Evolutionary conservation across 2,113 vertebrate species (phyloP).

Genomic region (Melanerpes aurifrons): DNA sequence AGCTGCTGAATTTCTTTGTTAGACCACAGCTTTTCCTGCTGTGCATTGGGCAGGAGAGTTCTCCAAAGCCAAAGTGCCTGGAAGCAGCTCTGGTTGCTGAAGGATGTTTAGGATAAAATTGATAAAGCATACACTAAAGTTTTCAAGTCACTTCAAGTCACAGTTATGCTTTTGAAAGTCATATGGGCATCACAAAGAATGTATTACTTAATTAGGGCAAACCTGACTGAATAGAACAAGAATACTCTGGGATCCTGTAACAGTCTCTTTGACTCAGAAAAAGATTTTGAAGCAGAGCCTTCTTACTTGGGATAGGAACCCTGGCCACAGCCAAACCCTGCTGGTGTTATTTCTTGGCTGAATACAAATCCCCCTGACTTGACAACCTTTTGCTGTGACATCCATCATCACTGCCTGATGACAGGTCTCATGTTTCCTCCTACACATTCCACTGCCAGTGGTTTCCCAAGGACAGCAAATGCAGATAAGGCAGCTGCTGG

Average conservation of each 20-base stretch:
- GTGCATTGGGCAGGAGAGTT: neutral
- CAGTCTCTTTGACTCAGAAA: neutral
- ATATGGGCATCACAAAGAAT: neutral
- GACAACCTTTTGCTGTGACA: neutral
- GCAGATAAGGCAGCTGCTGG: neutral
- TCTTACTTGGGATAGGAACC: neutral
- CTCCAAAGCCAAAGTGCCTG: neutral
- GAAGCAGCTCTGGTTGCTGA: neutral
- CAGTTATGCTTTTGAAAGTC: neutral
- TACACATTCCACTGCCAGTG: neutral
- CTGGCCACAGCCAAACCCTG: neutral
- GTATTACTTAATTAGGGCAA: neutral
- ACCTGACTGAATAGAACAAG: neutral
- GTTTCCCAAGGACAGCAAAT: neutral
- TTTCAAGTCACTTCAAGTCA: neutral
- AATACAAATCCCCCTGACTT: neutral
- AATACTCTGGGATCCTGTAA: fast-evolving
- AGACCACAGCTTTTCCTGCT: neutral
- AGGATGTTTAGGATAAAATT: neutral
- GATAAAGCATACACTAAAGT: neutral
- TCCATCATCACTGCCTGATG: neutral
- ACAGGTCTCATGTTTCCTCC: neutral
- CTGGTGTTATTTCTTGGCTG: neutral
- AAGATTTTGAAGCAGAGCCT: neutral
- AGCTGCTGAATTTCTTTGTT: neutral